Evolutionary conservation across 2,797 vertebrate genomes (phyloP).

Genomic region (Ciconia nigra): DNA sequence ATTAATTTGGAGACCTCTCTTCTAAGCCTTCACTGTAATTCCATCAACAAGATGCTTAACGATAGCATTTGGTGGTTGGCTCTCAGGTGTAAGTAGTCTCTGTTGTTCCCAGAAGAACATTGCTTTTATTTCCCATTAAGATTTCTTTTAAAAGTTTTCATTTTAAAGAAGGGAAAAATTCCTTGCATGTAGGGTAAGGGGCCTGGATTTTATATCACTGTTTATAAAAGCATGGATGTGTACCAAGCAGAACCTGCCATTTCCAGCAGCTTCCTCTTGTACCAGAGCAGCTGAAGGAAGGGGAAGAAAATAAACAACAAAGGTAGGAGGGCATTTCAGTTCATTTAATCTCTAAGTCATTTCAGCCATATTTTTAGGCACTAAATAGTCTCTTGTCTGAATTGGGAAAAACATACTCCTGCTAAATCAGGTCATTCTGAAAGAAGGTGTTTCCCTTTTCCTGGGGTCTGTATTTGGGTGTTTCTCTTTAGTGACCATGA

Average conservation of each 20-base stretch:
- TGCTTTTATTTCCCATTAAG: neutral
- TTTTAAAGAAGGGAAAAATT: neutral
- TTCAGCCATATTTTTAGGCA: neutral
- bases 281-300: neutral
- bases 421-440: neutral
- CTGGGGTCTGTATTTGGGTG: neutral
- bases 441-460: neutral
- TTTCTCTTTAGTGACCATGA: neutral
- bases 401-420: neutral
- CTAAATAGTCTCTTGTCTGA: neutral
- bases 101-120: neutral
- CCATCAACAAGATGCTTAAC: neutral
- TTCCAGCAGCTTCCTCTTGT: neutral
- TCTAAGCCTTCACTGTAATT: neutral
- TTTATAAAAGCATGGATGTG: neutral
- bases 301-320: neutral
- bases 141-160: neutral
- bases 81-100: neutral
- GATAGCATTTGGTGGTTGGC: neutral
- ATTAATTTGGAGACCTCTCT: neutral
- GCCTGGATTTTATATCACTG: neutral
- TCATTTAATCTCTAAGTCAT: neutral
- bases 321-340: neutral
- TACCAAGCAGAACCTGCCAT: neutral
- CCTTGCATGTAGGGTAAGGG: neutral